Base-by-base conservation (phyloP, 2,888 invertebrate genomes). In the Aphidius colemani region DNA sequence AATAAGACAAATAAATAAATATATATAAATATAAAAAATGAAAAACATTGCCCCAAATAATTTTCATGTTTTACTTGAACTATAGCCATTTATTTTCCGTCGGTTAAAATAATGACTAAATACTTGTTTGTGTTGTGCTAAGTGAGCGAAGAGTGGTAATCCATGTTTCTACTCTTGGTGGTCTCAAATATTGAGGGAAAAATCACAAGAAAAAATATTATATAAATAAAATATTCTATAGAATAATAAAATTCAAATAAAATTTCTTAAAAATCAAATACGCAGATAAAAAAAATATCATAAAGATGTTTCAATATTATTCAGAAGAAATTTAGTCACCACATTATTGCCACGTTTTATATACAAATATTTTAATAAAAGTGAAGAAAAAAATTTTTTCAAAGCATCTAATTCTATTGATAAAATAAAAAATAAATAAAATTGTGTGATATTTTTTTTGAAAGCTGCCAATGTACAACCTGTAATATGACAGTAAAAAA, bases 121-220 rank as follows among this genome's bases (percentile, higher is more conserved):
- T 74, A 73, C 73, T 74, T 74, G 75, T 74, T 74, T 72, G 72
- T 72, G 74, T 73, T 69, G 68, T 69, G 73, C 73, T 78, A 78
- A 80, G 80, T 77, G 78, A 74, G 77, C 78, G 78, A 77, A 78
- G 79, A 81, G 81, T 81, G 79, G 77, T 72, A 75, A 79, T 72
- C 71, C 76, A 73, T 80, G 81, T 81, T 69, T 56, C 62, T 57
- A 68, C 56, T 79, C 72, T 74, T 76, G 79, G 78, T 76, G 78
- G 79, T 75, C 78, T 70, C 59, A 39, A 9, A 40, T 39, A 39
- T 57, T 44, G 39, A 57, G 48, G 45, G 45, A 46, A 57, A 30
- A 48, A 48, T 48, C n/a, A 48, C 7, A 57, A 46, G 45, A 48
- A 57, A 39, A 57, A 57, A 57, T 46, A 30, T 46, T 7, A 48